Conservation (phyloP, 2,888 invertebrate genomes). For the Xestoiulus laeticollis region DNA sequence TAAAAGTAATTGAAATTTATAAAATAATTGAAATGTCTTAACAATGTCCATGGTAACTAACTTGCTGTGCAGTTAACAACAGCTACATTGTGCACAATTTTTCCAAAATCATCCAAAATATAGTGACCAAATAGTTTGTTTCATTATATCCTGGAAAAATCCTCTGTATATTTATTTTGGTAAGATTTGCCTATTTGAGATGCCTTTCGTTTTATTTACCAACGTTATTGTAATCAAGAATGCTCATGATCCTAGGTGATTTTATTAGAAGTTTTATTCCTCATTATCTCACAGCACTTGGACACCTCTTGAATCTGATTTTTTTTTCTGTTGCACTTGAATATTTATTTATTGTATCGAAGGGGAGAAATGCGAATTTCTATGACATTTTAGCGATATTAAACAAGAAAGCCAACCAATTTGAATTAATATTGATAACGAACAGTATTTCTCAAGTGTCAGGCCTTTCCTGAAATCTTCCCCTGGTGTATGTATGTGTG, state of each 20-base stretch:
- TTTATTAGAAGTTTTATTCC: background rate
- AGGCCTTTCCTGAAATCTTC: conserved; percentile 34
- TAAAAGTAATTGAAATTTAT: no score
- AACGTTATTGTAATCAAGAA: conserved; percentile 20
- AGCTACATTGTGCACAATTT: background rate
- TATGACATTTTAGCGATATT: background rate
- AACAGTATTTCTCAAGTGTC: conserved; percentile 13
- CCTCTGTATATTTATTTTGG: conserved; percentile 18
- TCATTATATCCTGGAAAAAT: background rate
- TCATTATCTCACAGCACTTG: background rate
- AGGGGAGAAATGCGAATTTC: background rate
- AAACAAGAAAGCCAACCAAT: background rate
- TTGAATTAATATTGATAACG: background rate
- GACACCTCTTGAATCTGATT: background rate
- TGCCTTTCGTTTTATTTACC: conserved; percentile 5
- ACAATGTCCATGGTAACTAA: background rate
- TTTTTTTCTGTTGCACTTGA: background rate
- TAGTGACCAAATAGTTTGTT: background rate
- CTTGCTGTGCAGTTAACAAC: background rate
- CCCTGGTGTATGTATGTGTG: background rate
- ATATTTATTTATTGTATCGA: conserved; percentile 8
- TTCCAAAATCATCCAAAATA: background rate
- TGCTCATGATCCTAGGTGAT: background rate
- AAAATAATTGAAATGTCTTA: no score
- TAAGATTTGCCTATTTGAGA: background rate